A percentile compares a stretch with the other conserved stretches of the same genome.
These are phyloP conservation scores for Parus major DNA, from an alignment of 2,113 vertebrate species.

Conservation along the genomic window DNA sequence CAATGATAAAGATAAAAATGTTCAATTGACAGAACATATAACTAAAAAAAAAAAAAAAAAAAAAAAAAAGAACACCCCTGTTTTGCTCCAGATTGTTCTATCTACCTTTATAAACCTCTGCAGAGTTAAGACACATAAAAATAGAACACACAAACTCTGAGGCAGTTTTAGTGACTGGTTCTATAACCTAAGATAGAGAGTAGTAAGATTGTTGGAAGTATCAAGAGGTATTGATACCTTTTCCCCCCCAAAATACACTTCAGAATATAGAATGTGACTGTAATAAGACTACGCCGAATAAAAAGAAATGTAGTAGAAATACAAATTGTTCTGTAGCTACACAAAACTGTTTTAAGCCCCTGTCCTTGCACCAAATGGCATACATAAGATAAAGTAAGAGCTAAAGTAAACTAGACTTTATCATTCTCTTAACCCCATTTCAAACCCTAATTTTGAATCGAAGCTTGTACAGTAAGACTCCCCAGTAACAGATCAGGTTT, in stretches of 20 bases:
- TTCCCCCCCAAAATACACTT: not conserved
- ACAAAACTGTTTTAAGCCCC: not conserved
- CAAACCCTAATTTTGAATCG: fast-evolving
- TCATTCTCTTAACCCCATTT: not conserved
- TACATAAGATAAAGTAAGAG: not conserved
- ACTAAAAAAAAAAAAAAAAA: not conserved
- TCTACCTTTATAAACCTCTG: not conserved
- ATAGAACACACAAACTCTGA: not conserved
- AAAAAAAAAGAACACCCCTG: not conserved
- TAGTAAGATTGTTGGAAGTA: not conserved
- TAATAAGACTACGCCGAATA: not conserved
- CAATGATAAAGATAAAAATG: not conserved
- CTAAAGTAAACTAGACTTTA: not conserved
- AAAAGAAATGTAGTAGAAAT: not conserved
- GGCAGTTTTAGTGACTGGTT: not conserved
- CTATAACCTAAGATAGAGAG: not conserved
- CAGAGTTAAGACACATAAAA: not conserved
- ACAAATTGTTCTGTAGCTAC: not conserved
- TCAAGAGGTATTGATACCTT: not conserved
- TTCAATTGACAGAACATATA: not conserved
- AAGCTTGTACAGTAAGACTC: not conserved
- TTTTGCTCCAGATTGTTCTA: not conserved
- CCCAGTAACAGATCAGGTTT: not conserved
- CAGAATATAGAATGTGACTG: not conserved
- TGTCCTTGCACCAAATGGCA: not conserved